These are phyloP conservation scores for Odontomachus brunneus DNA, from an alignment of 1,140 invertebrate genomes.

Conservation along the genomic window DNA sequence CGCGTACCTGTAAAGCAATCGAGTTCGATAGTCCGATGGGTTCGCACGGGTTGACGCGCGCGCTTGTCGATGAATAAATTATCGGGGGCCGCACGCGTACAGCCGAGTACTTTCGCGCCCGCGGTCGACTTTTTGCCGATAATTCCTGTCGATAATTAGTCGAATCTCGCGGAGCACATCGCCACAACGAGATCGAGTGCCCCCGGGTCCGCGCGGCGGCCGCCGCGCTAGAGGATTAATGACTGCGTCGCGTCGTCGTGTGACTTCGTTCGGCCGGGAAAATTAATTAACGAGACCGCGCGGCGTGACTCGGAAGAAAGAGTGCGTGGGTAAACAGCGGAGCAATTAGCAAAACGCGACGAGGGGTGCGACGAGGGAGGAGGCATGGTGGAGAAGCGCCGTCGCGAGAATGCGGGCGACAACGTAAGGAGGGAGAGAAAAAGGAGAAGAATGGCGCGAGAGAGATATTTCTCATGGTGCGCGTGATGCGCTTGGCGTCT, in stretches of 20 bases:
- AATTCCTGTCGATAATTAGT: conserved; percentile 54
- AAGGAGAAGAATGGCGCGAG: too few relatives aligned
- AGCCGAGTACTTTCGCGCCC: too few relatives aligned
- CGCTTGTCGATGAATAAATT: conserved; percentile 53
- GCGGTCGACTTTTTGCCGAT: not conserved
- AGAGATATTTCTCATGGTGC: too few relatives aligned
- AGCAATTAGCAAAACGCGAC: conserved; percentile 63
- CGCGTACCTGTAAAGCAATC: conserved; percentile 24
- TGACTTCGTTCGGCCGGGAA: conserved; percentile 44
- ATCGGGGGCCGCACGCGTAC: too few relatives aligned
- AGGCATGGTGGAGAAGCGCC: not conserved
- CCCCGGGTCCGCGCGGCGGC: not conserved
- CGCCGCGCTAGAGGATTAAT: conserved; percentile 52
- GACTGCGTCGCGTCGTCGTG: not conserved
- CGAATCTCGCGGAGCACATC: not conserved
- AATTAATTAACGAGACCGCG: conserved; percentile 71
- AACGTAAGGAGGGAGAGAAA: not conserved
- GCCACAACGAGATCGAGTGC: too few relatives aligned
- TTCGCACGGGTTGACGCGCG: conserved; percentile 14
- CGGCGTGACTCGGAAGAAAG: conserved; percentile 45
- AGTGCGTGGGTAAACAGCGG: conserved; percentile 49
- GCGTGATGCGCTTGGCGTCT: not conserved
- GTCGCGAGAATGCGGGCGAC: not conserved
- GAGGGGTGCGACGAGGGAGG: conserved; percentile 1
- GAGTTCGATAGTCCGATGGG: not conserved